Conservation (phyloP, 2,113 vertebrate species). For the Onychostruthus taczanowskii region DNA sequence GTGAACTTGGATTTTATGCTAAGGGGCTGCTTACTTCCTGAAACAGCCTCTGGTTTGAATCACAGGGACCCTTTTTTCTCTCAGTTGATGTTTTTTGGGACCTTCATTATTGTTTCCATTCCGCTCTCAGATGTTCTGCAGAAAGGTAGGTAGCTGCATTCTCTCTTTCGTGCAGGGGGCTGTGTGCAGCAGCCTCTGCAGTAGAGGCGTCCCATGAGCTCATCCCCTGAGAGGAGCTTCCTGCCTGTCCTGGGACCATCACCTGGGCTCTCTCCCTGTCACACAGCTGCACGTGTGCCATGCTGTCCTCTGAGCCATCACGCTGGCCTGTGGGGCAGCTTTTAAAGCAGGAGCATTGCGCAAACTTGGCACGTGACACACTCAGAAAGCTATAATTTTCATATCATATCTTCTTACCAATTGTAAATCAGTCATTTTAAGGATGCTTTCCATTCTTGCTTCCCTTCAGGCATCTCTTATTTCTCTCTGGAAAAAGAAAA, state of each 20-base stretch:
- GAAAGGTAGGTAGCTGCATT: not conserved
- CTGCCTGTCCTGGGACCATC: not conserved
- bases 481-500: conserved; percentile 80
- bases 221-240: not conserved
- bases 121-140: not conserved
- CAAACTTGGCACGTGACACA: conserved; percentile 12
- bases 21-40: not conserved
- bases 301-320: not conserved
- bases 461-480: conserved; percentile 81
- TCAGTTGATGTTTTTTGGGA: not conserved
- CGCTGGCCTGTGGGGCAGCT: not conserved
- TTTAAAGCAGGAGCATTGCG: not conserved
- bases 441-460: conserved; percentile 76
- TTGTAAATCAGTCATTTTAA: conserved; percentile 84
- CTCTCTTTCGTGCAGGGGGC: not conserved
- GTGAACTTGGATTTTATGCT: not conserved
- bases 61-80: not conserved
- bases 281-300: rapidly evolving
- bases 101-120: not conserved
- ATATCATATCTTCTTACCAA: conserved; percentile 72
- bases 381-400: conserved; percentile 71
- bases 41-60: not conserved
- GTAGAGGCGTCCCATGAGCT: not conserved
- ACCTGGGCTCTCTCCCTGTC: not conserved
- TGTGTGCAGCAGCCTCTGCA: not conserved